Base-by-base conservation (phyloP, 2,888 invertebrate genomes). In the Masnerella sp. region DNA sequence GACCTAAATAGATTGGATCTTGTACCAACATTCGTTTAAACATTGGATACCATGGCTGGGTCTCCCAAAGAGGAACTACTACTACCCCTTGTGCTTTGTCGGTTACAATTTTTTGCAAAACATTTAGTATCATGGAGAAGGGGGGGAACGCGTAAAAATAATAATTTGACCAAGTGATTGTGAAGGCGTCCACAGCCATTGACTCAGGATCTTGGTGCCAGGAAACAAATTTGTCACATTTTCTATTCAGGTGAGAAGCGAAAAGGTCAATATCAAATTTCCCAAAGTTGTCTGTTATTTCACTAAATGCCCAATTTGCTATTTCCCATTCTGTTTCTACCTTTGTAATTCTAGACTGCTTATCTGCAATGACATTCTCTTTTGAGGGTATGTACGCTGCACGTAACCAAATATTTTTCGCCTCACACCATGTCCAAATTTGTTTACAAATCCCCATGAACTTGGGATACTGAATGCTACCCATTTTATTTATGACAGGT, bases 211-310 rank as follows among this genome's bases (percentile, higher is more conserved):
- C 42, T 42, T 9, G 71, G 18, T 64, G 36, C 77, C 80, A 82
- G 8, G 81, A 83, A 17, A 80, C 34, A 47, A 75, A 81, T 43
- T 64, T 77, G 32, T 61, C 32, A 47, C 81, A 82, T 64, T 82
- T 82, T 15, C 30, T 38, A 68, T 82, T 82, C 18, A 62, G 22
- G 7, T 64, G 43, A 3, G 78, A 75, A n/a, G 81, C 80, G 62
- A 82, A 82, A 4, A 80, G 51, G 43, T 82, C 80, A 22, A 77
- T 78, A 3, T 79, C 77, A 9, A 75, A 75, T 25, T 65, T 47
- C 7, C 64, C 80, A 43, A 71, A 79, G 58, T 61, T 67, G 56
- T 52, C 28, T 25, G 28, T 34, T 36, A 76, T 51, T 61, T 28
- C 11, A 5, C 70, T 28, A 38, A 68, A 74, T 5, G 74, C 74